Evolutionary conservation across 2,888 invertebrate genomes (phyloP).

Genomic region (Strigamia crassipes): DNA sequence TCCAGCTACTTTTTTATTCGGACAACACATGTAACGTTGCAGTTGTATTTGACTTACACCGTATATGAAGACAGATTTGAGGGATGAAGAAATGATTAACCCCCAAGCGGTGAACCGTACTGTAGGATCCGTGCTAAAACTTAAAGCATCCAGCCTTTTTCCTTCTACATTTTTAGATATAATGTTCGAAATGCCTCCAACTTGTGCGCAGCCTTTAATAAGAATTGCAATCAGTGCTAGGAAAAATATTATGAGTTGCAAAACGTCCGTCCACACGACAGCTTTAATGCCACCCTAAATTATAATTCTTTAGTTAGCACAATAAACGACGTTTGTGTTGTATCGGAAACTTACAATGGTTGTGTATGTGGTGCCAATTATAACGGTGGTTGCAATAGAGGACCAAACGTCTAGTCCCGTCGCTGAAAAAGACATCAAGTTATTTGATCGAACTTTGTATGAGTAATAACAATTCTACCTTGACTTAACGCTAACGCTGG

Average conservation of each 20-base stretch:
- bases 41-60: not conserved
- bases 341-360: slow-evolving; percentile 8
- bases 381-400: not conserved
- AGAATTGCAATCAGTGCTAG: not conserved
- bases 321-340: not conserved
- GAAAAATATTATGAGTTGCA: not conserved
- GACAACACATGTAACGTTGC: slow-evolving; percentile 22
- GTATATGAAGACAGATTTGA: not conserved
- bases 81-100: not conserved
- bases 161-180: slow-evolving; percentile 15
- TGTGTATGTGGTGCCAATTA: slow-evolving; percentile 35
- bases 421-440: not conserved
- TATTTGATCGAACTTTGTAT: too few relatives aligned
- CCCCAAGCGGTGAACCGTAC: slow-evolving; percentile 45
- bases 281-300: slow-evolving; percentile 45
- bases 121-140: slow-evolving; percentile 29
- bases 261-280: slow-evolving; percentile 28
- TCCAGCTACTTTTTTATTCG: slow-evolving; percentile 65
- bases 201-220: not conserved
- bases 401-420: not conserved
- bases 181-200: slow-evolving; percentile 27
- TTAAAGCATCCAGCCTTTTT: not conserved
- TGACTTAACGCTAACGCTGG: slow-evolving; percentile 44
- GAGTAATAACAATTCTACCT: not conserved
- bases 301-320: not conserved